Percentiles rank a stretch among this genome's conserved stretches.
phyloP scores from a whole-genome alignment of 2,888 invertebrate genomes.

The Chaetoderma sp. region DNA sequence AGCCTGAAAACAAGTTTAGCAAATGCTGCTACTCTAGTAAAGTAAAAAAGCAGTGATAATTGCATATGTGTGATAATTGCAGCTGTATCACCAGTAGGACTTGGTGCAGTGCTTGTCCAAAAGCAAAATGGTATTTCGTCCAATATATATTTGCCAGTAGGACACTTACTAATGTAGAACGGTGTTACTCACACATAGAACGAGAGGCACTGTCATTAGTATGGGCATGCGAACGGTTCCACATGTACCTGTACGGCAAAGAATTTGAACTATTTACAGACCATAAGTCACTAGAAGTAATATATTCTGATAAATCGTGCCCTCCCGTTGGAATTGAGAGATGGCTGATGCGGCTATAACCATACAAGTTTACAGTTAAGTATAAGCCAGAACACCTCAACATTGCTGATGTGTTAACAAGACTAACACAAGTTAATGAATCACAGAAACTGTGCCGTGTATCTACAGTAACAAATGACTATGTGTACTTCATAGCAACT shows the following conservation, averaged over 20 bases:
- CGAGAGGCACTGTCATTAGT: slow-evolving; percentile 34
- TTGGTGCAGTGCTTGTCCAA: not conserved
- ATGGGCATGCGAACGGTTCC: slow-evolving; percentile 42
- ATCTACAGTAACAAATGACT: too few species aligned
- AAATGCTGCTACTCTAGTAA: not conserved
- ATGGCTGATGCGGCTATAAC: too few species aligned
- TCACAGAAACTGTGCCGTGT: too few species aligned
- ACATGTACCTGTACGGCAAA: slow-evolving; percentile 39
- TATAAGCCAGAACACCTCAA: too few species aligned
- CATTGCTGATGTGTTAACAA: too few species aligned
- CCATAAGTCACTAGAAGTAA: too few species aligned
- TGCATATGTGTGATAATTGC: not conserved
- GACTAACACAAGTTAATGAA: too few species aligned
- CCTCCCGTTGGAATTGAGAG: too few species aligned
- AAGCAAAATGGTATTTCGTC: not conserved
- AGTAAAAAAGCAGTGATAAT: not conserved
- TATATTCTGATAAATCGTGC: too few species aligned
- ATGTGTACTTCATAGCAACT: too few species aligned
- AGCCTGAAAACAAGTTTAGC: not conserved
- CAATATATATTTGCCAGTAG: not conserved
- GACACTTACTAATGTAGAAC: too few species aligned
- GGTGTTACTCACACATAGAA: not conserved
- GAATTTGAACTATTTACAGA: not conserved
- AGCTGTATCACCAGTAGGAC: not conserved
- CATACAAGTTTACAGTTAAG: too few species aligned